These are phyloP conservation scores for Basileuterus tristriatus DNA, from an alignment of 2,797 vertebrate genomes.

Conservation along the genomic window DNA sequence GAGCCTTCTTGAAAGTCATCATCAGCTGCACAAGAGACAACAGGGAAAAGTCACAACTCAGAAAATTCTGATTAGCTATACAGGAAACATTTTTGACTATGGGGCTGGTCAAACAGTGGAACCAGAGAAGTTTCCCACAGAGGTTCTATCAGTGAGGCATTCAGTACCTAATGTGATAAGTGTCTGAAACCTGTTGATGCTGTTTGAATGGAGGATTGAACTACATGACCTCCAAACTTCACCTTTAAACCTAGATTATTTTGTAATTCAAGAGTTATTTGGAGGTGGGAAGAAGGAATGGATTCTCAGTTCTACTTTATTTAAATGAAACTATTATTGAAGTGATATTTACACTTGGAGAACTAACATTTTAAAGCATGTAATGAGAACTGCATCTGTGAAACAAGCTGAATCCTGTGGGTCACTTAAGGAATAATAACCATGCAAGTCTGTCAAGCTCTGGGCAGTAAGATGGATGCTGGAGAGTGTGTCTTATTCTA, in stretches of 20 bases:
- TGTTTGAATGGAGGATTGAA: neutral
- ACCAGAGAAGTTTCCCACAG: neutral
- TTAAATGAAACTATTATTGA: neutral
- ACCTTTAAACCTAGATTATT: neutral
- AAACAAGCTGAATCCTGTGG: neutral
- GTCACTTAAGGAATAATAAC: neutral
- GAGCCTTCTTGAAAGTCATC: neutral
- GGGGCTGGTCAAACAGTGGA: neutral
- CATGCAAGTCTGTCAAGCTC: neutral
- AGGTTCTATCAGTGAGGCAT: neutral
- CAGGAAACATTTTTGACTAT: neutral
- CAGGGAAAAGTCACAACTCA: neutral
- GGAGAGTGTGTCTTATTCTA: neutral
- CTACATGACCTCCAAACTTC: neutral
- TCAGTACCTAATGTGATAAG: neutral
- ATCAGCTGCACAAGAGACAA: neutral
- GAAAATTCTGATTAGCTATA: neutral
- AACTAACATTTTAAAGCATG: neutral
- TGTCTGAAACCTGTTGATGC: neutral
- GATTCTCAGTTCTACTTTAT: neutral
- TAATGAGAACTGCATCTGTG: neutral
- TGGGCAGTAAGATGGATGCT: neutral
- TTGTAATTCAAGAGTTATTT: neutral
- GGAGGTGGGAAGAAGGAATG: neutral
- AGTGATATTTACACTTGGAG: neutral